Base-by-base conservation (phyloP, 2,888 invertebrate species). In the Asteroscopus sphinx region DNA sequence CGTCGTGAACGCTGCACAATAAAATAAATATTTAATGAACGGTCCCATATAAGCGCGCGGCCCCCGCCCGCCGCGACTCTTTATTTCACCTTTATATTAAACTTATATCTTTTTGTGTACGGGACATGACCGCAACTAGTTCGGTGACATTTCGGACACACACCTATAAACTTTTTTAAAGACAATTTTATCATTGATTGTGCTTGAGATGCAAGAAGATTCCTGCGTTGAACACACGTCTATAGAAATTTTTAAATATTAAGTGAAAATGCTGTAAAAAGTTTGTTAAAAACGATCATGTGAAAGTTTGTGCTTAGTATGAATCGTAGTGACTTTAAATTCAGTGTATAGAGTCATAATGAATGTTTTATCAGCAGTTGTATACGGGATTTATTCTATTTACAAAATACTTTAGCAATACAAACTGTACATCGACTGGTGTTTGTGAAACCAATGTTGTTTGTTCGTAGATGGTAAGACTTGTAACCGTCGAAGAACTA, bases 21-120 rank as follows among this genome's bases (percentile, higher is more conserved):
- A 49, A 56, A 41, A 40, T 58, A 49, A 56, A 61, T 71, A 58
- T 71, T 73, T 52, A 68, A 51, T 39, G 53, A 68, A n/a, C 40
- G 39, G 15, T 37, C 12, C 17, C 54, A 47, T 56, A 57, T 36
- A 53, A 41, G 26, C 2, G 53, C 11, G 37, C 15, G 17, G 4
- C 41, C 12, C 13, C 13, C 35, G n/a, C 30, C 15, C 30, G 16
- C 33, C 55, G 26, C 33, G 36, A 8, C 41, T 9, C 39, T 17
- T 37, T 11, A 0, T 9, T 5, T 25, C 9, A 35, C 8, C 15
- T 35, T 15, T 15, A 35, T 6, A 6, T 35, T 12, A 5, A 32
- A 35, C 7, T 15, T 35, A 8, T 15, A 8, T 15, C 8, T 35
- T 35, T 3, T 33, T 13, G 6, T 32, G 2, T 32, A 12, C 1